Evolutionary conservation across 2,888 invertebrate genomes (phyloP).

Genomic region (Mythimna impura): DNA sequence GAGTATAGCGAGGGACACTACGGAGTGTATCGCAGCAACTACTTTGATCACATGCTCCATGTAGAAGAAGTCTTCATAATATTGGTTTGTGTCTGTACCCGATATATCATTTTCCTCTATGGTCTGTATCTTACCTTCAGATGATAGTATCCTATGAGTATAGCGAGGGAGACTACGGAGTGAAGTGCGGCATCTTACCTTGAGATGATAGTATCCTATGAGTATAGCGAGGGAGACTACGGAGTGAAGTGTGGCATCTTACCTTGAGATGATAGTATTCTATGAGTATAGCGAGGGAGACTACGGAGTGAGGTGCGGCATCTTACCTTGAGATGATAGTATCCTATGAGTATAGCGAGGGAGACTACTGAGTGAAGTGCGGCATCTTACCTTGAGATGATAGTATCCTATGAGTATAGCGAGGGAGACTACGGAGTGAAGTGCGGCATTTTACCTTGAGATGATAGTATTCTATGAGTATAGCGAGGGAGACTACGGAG

Average conservation of each 20-base stretch:
- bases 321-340: slow-evolving; percentile 90
- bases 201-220: slow-evolving; percentile 99
- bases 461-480: slow-evolving; percentile 99
- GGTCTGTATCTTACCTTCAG: slow-evolving; percentile 95
- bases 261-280: slow-evolving; percentile 85
- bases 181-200: slow-evolving; percentile 95
- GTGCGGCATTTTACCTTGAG: slow-evolving; percentile 92
- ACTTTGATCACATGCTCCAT: slow-evolving; percentile 97
- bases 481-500: slow-evolving; percentile 97
- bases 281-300: too few relatives aligned
- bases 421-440: slow-evolving; percentile 97
- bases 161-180: slow-evolving; percentile 97
- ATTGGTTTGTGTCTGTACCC: too few relatives aligned
- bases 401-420: slow-evolving; percentile 99
- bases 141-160: slow-evolving; percentile 99
- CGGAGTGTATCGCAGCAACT: slow-evolving; percentile 95
- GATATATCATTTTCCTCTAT: too few relatives aligned
- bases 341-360: too few relatives aligned
- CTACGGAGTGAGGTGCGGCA: too few relatives aligned
- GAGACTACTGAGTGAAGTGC: too few relatives aligned
- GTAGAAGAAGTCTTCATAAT: slow-evolving; percentile 95
- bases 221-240: slow-evolving; percentile 97
- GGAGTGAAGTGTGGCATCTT: slow-evolving; percentile 95
- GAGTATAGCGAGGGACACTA: slow-evolving; percentile 97
- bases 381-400: slow-evolving; percentile 95